A percentile compares a stretch with the other conserved stretches of the same genome.
Evolutionary conservation across 2,113 vertebrate genomes (phyloP).

Genomic region (Lanius ludovicianus): DNA sequence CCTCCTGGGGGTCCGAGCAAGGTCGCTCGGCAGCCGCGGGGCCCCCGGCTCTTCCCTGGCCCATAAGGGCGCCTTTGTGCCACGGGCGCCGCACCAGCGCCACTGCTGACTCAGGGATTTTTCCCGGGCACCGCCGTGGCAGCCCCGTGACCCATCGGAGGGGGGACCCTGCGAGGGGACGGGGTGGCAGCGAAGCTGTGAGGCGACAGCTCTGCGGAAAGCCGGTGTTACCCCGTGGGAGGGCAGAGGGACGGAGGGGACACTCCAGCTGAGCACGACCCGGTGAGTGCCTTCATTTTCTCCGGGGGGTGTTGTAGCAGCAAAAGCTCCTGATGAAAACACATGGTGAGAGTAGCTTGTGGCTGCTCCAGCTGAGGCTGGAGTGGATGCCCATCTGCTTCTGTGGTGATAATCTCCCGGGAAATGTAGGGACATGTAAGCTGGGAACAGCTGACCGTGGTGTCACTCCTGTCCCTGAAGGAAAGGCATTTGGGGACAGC

Average conservation of each 20-base stretch:
- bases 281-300: slow-evolving; percentile 11
- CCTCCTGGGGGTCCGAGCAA: fast-evolving
- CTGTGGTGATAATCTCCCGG: no score
- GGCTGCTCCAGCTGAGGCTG: background rate
- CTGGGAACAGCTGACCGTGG: background rate
- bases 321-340: background rate
- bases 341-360: fast-evolving
- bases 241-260: background rate
- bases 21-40: background rate
- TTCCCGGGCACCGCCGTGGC: background rate
- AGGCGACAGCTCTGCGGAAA: background rate
- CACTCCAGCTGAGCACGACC: background rate
- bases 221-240: fast-evolving
- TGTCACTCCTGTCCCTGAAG: background rate
- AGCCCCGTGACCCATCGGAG: slow-evolving; percentile 23
- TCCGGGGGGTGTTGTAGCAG: background rate
- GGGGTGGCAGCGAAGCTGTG: background rate
- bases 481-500: background rate
- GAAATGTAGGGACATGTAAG: fast-evolving
- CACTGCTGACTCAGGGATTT: slow-evolving; percentile 51
- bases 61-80: slow-evolving; percentile 29
- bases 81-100: background rate
- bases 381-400: background rate
- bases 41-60: background rate
- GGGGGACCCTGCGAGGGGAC: background rate